Conservation (phyloP, 2,888 invertebrate genomes). For the Icerya purchasi region DNA sequence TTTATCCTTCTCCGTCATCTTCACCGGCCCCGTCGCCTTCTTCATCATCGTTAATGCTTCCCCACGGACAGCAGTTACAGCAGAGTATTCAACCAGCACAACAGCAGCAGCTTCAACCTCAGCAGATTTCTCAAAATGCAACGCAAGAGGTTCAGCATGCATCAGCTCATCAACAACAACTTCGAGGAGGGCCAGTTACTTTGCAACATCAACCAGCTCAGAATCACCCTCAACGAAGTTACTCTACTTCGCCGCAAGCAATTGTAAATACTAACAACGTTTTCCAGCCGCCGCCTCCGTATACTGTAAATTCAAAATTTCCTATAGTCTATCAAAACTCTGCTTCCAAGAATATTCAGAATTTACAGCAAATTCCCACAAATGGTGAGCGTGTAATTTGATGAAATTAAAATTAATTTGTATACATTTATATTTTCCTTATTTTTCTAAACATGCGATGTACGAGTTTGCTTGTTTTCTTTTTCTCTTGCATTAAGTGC, state of each 20-base stretch:
- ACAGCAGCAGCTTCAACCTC: background rate
- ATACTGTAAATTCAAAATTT: background rate
- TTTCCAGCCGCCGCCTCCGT: background rate
- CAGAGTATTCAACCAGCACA: background rate
- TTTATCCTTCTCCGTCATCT: slow-evolving; percentile 32
- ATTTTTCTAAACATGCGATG: too few relatives aligned
- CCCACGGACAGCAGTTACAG: background rate
- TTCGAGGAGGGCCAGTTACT: background rate
- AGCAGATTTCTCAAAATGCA: background rate
- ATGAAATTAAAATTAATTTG: too few relatives aligned
- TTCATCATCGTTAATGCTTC: background rate
- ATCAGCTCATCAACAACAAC: too few relatives aligned
- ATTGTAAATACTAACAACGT: background rate
- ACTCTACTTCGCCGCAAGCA: background rate
- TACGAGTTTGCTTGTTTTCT: too few relatives aligned
- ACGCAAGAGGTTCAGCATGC: too few relatives aligned
- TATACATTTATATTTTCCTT: too few relatives aligned
- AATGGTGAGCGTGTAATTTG: too few relatives aligned
- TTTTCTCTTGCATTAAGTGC: too few relatives aligned
- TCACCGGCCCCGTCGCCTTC: background rate
- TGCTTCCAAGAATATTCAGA: background rate
- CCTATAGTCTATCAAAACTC: background rate
- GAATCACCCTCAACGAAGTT: background rate
- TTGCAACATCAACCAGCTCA: background rate
- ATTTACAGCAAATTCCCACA: too few relatives aligned